Conservation (phyloP, 2,888 invertebrate genomes). For the Homarus gammarus region DNA sequence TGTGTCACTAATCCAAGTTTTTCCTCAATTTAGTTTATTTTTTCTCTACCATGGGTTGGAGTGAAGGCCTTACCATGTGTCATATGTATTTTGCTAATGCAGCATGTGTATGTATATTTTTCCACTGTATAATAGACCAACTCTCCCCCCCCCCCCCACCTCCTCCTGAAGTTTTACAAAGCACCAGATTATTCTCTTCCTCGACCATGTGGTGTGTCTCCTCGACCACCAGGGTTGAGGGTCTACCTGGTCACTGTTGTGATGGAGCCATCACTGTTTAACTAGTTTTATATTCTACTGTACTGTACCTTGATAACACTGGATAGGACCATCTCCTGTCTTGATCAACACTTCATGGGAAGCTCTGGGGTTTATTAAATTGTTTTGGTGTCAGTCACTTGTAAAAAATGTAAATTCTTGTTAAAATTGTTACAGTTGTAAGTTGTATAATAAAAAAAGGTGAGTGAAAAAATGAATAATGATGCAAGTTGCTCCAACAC, state of each 20-base stretch:
- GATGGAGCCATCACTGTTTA: constrained; percentile 13
- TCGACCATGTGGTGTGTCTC: no score
- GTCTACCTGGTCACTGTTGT: constrained; percentile 13
- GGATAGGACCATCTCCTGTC: no score
- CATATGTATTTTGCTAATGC: constrained; percentile 41
- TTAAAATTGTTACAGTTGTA: neutral
- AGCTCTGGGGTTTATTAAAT: neutral
- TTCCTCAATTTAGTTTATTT: constrained; percentile 10
- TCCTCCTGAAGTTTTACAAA: constrained; percentile 24
- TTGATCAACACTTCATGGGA: neutral
- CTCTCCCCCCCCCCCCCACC: no score
- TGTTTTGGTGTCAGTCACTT: neutral
- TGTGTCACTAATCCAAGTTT: constrained; percentile 31
- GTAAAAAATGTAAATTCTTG: constrained; percentile 5
- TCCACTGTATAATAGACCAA: constrained; percentile 49
- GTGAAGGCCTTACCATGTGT: constrained; percentile 51
- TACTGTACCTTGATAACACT: no score
- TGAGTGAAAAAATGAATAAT: neutral
- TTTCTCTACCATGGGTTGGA: constrained; percentile 38
- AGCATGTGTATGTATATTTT: constrained; percentile 51
- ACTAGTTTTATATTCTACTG: neutral
- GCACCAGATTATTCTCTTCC: constrained; percentile 29
- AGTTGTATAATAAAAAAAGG: neutral
- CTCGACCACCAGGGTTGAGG: neutral
- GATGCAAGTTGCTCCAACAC: neutral